Conservation (phyloP, 2,797 vertebrate species). For the Cetoscarus ocellatus region DNA sequence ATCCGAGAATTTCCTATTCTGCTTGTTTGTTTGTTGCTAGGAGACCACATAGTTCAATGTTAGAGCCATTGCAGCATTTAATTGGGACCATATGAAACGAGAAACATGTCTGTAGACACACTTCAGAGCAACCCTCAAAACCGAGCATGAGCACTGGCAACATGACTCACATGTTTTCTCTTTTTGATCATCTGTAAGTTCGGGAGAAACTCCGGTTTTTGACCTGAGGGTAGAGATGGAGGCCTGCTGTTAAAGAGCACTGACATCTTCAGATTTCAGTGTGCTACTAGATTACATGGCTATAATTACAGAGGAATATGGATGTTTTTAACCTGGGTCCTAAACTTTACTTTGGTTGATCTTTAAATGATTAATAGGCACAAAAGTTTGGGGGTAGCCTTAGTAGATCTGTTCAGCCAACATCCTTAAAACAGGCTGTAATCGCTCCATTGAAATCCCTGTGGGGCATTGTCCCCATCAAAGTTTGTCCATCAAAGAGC, state of each 20-base stretch:
- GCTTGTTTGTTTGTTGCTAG: constrained; percentile 82
- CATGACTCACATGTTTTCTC: constrained; percentile 46
- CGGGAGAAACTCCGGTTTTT: constrained; percentile 25
- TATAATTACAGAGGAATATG: constrained; percentile 7
- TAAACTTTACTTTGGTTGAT: not conserved
- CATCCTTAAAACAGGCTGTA: not conserved
- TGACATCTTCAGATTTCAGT: constrained; percentile 3
- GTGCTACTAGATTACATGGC: constrained; percentile 18
- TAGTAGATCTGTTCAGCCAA: not conserved
- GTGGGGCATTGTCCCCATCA: not conserved
- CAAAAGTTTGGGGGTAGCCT: not conserved
- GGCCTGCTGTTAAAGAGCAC: constrained; percentile 1
- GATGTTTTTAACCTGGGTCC: not conserved
- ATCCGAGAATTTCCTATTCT: constrained; percentile 52
- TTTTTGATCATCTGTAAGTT: constrained; percentile 27
- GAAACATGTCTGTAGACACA: constrained; percentile 69
- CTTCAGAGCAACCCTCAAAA: constrained; percentile 50
- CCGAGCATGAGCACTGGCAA: constrained; percentile 29
- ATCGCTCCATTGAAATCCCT: not conserved
- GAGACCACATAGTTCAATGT: constrained; percentile 62
- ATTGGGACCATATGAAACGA: constrained; percentile 79
- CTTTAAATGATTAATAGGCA: not conserved
- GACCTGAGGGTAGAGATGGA: constrained; percentile 10
- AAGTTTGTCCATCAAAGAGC: not conserved
- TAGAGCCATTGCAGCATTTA: constrained; percentile 71